Conservation (phyloP, 2,113 vertebrate species). For the Cryptotis parvus region DNA sequence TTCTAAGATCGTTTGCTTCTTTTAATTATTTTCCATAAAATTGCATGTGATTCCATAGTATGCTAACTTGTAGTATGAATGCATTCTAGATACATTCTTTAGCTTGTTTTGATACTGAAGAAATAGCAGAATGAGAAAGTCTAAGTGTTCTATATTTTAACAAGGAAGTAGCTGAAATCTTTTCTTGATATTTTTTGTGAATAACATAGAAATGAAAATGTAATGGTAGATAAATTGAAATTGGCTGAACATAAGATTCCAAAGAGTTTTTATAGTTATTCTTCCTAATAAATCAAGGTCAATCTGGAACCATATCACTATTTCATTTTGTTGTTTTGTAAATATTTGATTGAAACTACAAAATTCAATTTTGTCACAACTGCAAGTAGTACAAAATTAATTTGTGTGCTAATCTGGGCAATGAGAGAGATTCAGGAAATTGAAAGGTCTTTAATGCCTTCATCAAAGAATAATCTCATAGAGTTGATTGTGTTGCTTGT, state of each 20-base stretch:
- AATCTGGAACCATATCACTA: not conserved
- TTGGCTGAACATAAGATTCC: slow-evolving; percentile 6
- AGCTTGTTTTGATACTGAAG: slow-evolving; percentile 23
- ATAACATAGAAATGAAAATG: not conserved
- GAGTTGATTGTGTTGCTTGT: slow-evolving; percentile 16
- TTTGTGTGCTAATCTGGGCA: not conserved
- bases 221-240: not conserved
- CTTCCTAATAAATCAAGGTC: not conserved
- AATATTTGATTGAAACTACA: not conserved
- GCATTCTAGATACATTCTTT: not conserved
- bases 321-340: not conserved
- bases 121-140: not conserved
- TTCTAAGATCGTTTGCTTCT: slow-evolving; percentile 19
- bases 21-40: slow-evolving; percentile 21
- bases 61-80: not conserved
- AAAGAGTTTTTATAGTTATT: not conserved
- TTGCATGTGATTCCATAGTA: not conserved
- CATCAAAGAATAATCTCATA: not conserved
- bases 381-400: not conserved
- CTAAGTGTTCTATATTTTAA: not conserved
- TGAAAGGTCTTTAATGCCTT: not conserved
- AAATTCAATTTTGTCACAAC: slow-evolving; percentile 12
- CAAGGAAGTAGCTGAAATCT: not conserved
- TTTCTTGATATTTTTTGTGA: not conserved
- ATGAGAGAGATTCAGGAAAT: not conserved